These are phyloP conservation scores for Nilaparvata lugens DNA, from an alignment of 1,140 invertebrate genomes.

Conservation along the genomic window DNA sequence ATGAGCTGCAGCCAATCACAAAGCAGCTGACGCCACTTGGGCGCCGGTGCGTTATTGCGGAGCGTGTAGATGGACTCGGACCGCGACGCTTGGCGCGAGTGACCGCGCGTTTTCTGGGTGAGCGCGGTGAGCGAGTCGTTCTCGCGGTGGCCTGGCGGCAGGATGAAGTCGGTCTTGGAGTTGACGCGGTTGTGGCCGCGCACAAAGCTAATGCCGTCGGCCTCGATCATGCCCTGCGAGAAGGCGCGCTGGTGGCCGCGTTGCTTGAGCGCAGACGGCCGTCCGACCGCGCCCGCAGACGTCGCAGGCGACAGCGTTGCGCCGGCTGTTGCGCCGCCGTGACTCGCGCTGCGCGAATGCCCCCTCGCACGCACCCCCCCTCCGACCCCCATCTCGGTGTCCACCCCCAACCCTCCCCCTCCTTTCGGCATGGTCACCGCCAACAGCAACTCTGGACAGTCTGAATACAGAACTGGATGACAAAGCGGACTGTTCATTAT, in stretches of 20 bases:
- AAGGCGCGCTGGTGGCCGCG: conserved; percentile 72
- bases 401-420: neutral
- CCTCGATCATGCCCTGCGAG: conserved; percentile 45
- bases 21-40: conserved; percentile 55
- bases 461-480: neutral
- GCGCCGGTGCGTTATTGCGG: conserved; percentile 54
- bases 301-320: conserved; percentile 15
- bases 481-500: conserved; percentile 16
- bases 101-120: conserved; percentile 35
- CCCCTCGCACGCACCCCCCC: conserved; percentile 35
- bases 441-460: neutral
- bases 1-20: conserved; percentile 38
- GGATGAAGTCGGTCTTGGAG: conserved; percentile 77
- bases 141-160: conserved; percentile 61
- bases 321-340: conserved; percentile 50
- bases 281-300: conserved; percentile 34
- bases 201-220: conserved; percentile 31
- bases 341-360: conserved; percentile 68
- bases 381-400: neutral
- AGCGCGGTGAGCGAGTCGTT: conserved; percentile 35
- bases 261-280: conserved; percentile 55
- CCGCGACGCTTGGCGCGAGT: conserved; percentile 50
- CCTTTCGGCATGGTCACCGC: neutral
- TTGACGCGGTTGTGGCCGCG: conserved; percentile 66
- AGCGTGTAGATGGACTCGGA: conserved; percentile 85